Percentiles rank a stretch among this genome's conserved stretches.
These are phyloP conservation scores for Sander vitreus DNA, from an alignment of 2,113 vertebrate species.

Conservation along the genomic window DNA sequence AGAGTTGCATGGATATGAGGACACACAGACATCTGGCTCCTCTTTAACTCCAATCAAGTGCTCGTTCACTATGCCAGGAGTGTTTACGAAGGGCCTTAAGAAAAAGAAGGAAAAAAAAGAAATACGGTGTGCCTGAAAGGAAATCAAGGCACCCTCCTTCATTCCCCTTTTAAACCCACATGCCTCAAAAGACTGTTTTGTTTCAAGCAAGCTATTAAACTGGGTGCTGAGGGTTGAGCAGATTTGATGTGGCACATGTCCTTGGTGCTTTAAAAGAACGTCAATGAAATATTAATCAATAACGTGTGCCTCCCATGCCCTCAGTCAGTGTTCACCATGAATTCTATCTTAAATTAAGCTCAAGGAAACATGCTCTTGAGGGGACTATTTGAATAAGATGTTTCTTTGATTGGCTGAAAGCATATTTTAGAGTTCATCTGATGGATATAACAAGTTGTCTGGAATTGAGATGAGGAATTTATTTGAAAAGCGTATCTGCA, in stretches of 20 bases:
- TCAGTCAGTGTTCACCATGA: slow-evolving; percentile 66
- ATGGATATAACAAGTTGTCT: slow-evolving; percentile 55
- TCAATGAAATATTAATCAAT: slow-evolving; percentile 80
- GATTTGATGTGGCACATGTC: slow-evolving; percentile 82
- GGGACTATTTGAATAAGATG: slow-evolving; percentile 62
- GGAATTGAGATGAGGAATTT: slow-evolving; percentile 20
- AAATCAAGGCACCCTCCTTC: slow-evolving; percentile 63
- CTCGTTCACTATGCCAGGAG: slow-evolving; percentile 47
- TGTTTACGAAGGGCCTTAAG: slow-evolving; percentile 56
- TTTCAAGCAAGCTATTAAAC: slow-evolving; percentile 78
- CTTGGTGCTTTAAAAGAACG: slow-evolving; percentile 81
- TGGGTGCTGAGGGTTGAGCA: slow-evolving; percentile 60
- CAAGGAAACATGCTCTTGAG: slow-evolving; percentile 71
- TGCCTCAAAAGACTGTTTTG: slow-evolving; percentile 73
- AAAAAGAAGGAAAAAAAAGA: slow-evolving; percentile 53
- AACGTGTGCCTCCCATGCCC: slow-evolving; percentile 63
- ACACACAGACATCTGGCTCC: slow-evolving; percentile 58
- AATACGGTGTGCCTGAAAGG: slow-evolving; percentile 64
- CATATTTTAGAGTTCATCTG: slow-evolving; percentile 58
- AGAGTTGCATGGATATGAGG: slow-evolving; percentile 48
- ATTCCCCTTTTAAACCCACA: slow-evolving; percentile 55
- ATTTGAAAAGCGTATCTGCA: slow-evolving; percentile 17
- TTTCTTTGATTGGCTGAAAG: slow-evolving; percentile 64
- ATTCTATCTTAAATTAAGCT: slow-evolving; percentile 77
- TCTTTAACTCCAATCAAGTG: slow-evolving; percentile 66